These are phyloP conservation scores for Chelonoidis abingdonii DNA, from an alignment of 2,113 vertebrate genomes.

Conservation along the genomic window DNA sequence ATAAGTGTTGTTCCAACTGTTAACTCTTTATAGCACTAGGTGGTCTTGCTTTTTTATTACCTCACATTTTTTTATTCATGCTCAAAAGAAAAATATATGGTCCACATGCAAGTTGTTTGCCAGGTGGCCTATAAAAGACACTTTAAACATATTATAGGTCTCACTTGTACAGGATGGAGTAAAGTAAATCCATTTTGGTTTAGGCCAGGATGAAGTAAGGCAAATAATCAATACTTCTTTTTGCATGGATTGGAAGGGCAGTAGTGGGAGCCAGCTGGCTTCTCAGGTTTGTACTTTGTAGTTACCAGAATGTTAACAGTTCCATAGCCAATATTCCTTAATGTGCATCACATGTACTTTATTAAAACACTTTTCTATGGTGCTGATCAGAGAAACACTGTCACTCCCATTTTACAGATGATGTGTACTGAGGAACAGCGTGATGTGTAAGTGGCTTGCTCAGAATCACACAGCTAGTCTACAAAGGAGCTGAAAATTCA, in stretches of 20 bases:
- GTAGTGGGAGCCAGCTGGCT: not conserved
- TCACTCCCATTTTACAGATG: not conserved
- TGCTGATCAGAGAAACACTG: not conserved
- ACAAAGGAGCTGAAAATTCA: conserved; percentile 30
- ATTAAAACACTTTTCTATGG: not conserved
- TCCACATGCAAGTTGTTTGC: not conserved
- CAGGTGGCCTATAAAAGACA: not conserved
- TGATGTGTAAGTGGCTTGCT: not conserved
- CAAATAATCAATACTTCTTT: not conserved
- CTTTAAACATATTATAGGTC: not conserved
- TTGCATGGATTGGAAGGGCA: not conserved
- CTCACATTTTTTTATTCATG: not conserved
- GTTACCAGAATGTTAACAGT: not conserved
- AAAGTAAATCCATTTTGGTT: not conserved
- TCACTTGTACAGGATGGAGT: not conserved
- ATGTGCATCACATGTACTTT: not conserved
- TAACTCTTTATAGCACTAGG: not conserved
- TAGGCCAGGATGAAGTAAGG: not conserved
- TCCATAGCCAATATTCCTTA: not conserved
- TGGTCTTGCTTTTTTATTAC: not conserved
- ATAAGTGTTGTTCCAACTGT: not conserved
- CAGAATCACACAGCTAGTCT: not conserved
- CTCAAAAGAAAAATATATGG: not conserved
- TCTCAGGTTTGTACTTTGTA: not conserved
- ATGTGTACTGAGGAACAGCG: not conserved